Conservation (phyloP, 1,140 invertebrate genomes). For the Hycleus phaleratus region DNA sequence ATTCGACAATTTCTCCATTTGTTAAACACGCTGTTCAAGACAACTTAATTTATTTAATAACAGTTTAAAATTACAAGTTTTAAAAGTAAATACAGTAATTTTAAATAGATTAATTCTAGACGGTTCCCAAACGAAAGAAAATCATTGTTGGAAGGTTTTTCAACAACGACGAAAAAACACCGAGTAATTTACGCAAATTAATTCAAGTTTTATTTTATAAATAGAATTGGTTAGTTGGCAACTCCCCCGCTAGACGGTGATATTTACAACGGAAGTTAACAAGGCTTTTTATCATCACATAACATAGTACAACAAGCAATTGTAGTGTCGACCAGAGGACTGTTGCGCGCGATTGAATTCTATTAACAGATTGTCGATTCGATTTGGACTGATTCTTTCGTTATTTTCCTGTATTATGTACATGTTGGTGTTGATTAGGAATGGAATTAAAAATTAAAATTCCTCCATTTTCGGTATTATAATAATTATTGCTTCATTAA, state of each 20-base stretch:
- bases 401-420: too few relatives aligned
- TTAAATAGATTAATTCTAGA: conserved; percentile 5
- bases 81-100: conserved; percentile 15
- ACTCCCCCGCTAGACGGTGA: conserved; percentile 17
- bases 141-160: not conserved
- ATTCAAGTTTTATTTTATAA: conserved; percentile 3
- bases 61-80: not conserved
- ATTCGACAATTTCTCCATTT: too few relatives aligned
- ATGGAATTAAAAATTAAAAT: not conserved
- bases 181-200: conserved; percentile 16
- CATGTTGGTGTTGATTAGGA: too few relatives aligned
- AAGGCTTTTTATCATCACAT: conserved; percentile 21
- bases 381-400: too few relatives aligned
- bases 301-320: too few relatives aligned
- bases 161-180: too few relatives aligned
- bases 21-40: not conserved
- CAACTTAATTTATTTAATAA: conserved; percentile 17
- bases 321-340: not conserved
- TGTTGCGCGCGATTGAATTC: not conserved
- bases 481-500: conserved; percentile 9
- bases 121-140: not conserved
- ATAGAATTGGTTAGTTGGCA: conserved; percentile 8
- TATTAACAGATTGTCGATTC: too few relatives aligned
- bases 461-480: not conserved
- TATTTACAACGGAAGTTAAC: conserved; percentile 18